These are phyloP conservation scores for Phainopepla nitens DNA, from an alignment of 2,113 vertebrate species.

Conservation along the genomic window DNA sequence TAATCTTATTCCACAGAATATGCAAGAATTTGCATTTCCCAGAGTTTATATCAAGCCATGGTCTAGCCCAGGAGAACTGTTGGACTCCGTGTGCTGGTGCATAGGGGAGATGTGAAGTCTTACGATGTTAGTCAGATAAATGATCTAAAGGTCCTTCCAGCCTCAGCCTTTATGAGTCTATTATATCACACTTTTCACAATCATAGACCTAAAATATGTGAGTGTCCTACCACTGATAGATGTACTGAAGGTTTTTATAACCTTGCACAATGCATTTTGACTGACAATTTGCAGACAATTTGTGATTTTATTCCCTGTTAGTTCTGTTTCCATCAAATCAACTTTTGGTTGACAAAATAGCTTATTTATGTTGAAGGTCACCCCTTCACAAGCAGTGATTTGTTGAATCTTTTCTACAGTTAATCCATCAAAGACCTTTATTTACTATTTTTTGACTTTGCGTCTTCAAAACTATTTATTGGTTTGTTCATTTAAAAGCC, in stretches of 20 bases:
- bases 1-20: neutral
- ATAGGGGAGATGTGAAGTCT: neutral
- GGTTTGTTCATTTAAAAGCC: conserved; percentile 2
- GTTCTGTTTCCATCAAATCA: conserved; percentile 33
- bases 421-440: conserved; percentile 46
- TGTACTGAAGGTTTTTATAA: conserved; percentile 38
- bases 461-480: conserved; percentile 16
- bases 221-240: neutral
- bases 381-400: conserved; percentile 39
- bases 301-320: conserved; percentile 48
- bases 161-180: neutral
- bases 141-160: neutral
- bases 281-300: neutral
- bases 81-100: neutral
- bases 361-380: conserved; percentile 56
- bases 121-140: neutral
- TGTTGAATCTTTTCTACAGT: conserved; percentile 11
- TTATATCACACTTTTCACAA: neutral
- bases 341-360: conserved; percentile 21
- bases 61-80: neutral
- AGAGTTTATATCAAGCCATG: neutral
- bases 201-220: conserved; percentile 4
- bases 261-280: conserved; percentile 43
- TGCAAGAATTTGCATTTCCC: neutral
- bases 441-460: conserved; percentile 49